Evolutionary conservation across 2,888 invertebrate species (phyloP).

Genomic region (Matsumyia berberina): DNA sequence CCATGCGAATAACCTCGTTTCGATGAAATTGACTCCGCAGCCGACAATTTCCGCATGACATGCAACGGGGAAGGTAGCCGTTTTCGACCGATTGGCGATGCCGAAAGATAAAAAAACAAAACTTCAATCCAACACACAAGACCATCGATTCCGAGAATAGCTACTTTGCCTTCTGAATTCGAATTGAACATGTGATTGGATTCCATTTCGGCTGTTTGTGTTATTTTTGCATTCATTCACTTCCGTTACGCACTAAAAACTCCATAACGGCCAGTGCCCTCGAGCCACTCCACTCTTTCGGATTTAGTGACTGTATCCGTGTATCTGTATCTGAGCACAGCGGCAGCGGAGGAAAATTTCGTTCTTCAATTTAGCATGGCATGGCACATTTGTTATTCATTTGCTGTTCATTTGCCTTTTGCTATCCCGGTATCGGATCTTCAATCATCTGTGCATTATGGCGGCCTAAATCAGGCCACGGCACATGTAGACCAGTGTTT

Average conservation of each 20-base stretch:
- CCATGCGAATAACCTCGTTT: conserved; percentile 17
- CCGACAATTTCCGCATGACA: conserved; percentile 38
- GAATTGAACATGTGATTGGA: conserved; percentile 38
- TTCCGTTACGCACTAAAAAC: conserved; percentile 67
- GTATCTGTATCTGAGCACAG: conserved; percentile 11
- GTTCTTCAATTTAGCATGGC: conserved; percentile 20
- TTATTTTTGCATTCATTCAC: conserved; percentile 58
- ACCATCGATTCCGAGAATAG: conserved; percentile 36
- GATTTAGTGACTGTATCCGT: background rate
- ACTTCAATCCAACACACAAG: background rate
- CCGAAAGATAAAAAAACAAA: conserved; percentile 14
- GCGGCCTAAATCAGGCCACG: conserved; percentile 35
- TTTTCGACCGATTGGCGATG: background rate
- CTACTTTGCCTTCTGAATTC: conserved; percentile 33
- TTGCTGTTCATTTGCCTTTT: background rate
- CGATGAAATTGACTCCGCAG: conserved; percentile 19
- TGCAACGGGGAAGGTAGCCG: conserved; percentile 42
- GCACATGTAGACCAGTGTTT: conserved; percentile 14
- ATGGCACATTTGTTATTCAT: conserved; percentile 9
- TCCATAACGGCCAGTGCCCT: conserved; percentile 45
- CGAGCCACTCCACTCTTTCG: conserved; percentile 8
- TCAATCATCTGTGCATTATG: conserved; percentile 53
- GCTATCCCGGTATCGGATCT: background rate
- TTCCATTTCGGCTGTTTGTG: conserved; percentile 2
- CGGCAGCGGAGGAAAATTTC: background rate